Percentiles rank a stretch among this genome's conserved stretches.
Evolutionary conservation across 2,888 invertebrate genomes (phyloP).

Genomic region (Byasa hedistus): DNA sequence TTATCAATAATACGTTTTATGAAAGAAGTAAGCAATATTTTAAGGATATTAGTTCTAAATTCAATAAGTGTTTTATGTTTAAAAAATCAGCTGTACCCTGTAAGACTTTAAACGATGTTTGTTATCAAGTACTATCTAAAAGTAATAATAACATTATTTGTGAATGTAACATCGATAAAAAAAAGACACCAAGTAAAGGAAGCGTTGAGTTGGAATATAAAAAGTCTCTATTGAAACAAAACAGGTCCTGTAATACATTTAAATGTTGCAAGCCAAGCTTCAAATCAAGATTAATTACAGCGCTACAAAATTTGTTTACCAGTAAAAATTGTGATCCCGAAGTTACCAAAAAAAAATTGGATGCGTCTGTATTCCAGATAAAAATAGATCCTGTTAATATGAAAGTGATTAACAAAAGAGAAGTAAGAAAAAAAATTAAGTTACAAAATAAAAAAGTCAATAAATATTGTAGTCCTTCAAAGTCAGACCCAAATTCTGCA

Average conservation of each 20-base stretch:
- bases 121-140: background rate
- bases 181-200: background rate
- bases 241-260: background rate
- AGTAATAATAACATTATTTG: background rate
- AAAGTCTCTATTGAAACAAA: background rate
- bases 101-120: background rate
- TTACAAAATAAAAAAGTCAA: constrained; percentile 34
- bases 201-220: background rate
- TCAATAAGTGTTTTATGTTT: background rate
- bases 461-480: constrained; percentile 22
- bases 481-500: background rate
- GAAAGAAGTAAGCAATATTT: background rate
- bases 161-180: background rate
- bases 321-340: background rate
- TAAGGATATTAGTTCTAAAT: background rate
- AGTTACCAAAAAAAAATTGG: constrained; percentile 33
- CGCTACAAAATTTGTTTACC: constrained; percentile 3
- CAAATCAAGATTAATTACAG: background rate
- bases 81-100: background rate
- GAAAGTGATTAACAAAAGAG: constrained; percentile 41
- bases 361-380: constrained; percentile 43
- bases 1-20: background rate
- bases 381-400: constrained; percentile 42
- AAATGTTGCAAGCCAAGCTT: background rate
- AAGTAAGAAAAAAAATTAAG: constrained; percentile 42